Evolutionary conservation across 2,113 vertebrate species (phyloP).

Genomic region (Micronycteris hirsuta): DNA sequence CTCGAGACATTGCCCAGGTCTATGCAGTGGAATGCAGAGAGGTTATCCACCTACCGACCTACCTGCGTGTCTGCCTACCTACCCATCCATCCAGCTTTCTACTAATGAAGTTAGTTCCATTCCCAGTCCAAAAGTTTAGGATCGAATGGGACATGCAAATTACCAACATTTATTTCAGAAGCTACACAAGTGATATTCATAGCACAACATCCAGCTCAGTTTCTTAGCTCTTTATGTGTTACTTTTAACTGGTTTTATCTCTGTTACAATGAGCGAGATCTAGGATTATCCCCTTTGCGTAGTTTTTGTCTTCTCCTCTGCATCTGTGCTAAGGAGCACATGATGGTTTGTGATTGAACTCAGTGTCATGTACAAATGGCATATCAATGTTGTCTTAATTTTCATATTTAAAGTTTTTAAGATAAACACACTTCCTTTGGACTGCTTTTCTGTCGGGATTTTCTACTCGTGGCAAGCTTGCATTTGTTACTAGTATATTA

Average conservation of each 20-base stretch:
- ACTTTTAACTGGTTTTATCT: not conserved
- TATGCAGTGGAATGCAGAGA: not conserved
- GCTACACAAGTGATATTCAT: not conserved
- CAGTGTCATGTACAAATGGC: not conserved
- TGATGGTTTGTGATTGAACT: not conserved
- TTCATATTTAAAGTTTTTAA: not conserved
- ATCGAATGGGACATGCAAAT: not conserved
- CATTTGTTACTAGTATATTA: not conserved
- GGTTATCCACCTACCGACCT: not conserved
- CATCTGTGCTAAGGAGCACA: not conserved
- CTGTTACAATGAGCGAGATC: not conserved
- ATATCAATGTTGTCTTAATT: not conserved
- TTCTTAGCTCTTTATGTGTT: not conserved
- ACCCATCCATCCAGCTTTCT: not conserved
- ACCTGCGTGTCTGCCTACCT: not conserved
- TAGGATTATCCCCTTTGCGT: not conserved
- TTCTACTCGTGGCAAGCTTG: not conserved
- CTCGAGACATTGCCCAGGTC: not conserved
- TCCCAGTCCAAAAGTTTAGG: not conserved
- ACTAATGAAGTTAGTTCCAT: not conserved
- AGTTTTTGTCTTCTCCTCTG: not conserved
- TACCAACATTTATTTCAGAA: not conserved
- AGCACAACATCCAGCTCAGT: not conserved
- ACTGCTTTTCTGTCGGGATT: not conserved
- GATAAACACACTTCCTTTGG: not conserved